Evolutionary conservation across 2,888 invertebrate species (phyloP).

Genomic region (Rhimphoctona megacephalus): DNA sequence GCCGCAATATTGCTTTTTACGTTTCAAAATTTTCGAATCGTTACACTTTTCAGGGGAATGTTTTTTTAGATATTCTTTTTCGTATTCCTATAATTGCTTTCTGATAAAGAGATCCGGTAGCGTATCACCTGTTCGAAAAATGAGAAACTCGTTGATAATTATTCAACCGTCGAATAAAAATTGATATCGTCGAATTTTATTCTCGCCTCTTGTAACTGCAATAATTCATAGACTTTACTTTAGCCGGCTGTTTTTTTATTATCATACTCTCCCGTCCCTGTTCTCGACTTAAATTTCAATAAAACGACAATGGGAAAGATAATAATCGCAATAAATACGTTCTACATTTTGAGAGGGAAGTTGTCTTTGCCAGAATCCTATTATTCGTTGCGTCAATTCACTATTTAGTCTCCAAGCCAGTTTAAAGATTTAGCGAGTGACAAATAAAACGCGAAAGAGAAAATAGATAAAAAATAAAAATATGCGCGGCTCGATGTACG

Average conservation of each 20-base stretch:
- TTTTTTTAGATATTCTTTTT: background rate
- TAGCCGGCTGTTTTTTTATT: background rate
- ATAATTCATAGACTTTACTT: background rate
- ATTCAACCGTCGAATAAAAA: background rate
- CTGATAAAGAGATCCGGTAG: background rate
- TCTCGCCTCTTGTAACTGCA: background rate
- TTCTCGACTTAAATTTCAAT: background rate
- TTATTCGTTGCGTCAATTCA: background rate
- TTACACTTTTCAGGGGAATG: background rate
- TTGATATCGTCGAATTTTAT: background rate
- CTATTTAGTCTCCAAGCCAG: background rate
- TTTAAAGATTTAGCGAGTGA: background rate
- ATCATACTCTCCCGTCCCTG: background rate
- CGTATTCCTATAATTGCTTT: background rate
- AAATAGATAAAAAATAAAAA: background rate
- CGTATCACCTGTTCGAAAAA: background rate
- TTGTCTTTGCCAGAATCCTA: background rate
- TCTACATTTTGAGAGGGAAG: background rate
- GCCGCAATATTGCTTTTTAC: background rate
- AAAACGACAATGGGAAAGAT: background rate
- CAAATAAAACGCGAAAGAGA: background rate
- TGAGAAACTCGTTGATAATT: background rate
- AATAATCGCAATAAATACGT: background rate
- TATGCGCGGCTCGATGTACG: conserved; percentile 57
- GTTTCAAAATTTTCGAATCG: background rate